Evolutionary conservation across 1,140 invertebrate genomes (phyloP).

Genomic region (Hyposmocoma kahamanoa): DNA sequence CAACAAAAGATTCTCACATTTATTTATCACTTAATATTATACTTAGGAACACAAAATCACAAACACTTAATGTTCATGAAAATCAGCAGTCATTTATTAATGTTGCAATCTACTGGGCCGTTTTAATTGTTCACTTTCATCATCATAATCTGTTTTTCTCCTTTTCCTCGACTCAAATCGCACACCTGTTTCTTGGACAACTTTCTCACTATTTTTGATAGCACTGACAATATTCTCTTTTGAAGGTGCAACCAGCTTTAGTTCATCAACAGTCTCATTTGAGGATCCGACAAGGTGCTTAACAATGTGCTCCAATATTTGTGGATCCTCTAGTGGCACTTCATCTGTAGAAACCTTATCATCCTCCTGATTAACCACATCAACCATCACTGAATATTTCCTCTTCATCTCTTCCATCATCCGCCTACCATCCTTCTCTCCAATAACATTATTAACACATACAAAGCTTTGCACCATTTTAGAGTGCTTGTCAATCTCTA

Average conservation of each 20-base stretch:
- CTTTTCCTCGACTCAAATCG: slow-evolving; percentile 59
- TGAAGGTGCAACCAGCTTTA: slow-evolving; percentile 56
- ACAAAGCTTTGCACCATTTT: slow-evolving; percentile 89
- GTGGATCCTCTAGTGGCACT: slow-evolving; percentile 78
- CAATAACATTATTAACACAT: slow-evolving; percentile 87
- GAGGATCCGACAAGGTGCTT: slow-evolving; percentile 78
- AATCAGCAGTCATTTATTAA: too few relatives aligned
- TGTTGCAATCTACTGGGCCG: slow-evolving; percentile 38
- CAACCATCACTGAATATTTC: slow-evolving; percentile 81
- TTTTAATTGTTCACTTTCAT: slow-evolving; percentile 46
- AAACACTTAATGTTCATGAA: too few relatives aligned
- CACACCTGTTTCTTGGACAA: slow-evolving; percentile 57
- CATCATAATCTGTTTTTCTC: slow-evolving; percentile 42
- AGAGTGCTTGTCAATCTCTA: slow-evolving; percentile 84
- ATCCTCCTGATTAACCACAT: slow-evolving; percentile 53
- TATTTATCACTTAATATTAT: too few relatives aligned
- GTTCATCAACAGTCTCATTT: slow-evolving; percentile 46
- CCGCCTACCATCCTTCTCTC: slow-evolving; percentile 80
- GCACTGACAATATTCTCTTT: slow-evolving; percentile 63
- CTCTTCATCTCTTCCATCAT: slow-evolving; percentile 85
- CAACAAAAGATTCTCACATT: too few relatives aligned
- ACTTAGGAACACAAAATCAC: too few relatives aligned
- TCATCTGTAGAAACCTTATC: slow-evolving; percentile 53
- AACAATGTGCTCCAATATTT: slow-evolving; percentile 79
- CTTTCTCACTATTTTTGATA: slow-evolving; percentile 62